Conservation (phyloP, 2,113 vertebrate genomes). For the Laterallus jamaicensis region DNA sequence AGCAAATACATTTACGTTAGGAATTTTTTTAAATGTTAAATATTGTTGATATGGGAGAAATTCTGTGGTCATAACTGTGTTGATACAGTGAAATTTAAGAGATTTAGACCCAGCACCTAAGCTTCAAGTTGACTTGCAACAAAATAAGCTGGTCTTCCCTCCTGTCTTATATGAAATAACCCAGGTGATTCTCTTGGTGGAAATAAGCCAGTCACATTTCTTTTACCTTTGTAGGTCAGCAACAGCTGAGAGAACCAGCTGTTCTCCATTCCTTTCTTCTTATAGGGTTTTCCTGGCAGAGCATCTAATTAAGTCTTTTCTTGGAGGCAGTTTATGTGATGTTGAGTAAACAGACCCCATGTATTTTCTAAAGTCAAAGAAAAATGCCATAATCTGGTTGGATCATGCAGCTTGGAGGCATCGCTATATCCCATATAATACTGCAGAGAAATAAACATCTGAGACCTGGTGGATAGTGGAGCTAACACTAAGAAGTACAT, state of each 20-base stretch:
- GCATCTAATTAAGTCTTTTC: background rate
- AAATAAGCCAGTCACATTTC: background rate
- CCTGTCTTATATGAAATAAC: background rate
- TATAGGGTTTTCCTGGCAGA: background rate
- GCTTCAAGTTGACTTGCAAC: background rate
- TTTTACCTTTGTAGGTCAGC: background rate
- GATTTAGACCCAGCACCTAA: background rate
- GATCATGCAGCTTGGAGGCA: background rate
- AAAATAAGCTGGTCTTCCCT: background rate
- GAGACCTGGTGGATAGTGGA: background rate
- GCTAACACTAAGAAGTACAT: background rate
- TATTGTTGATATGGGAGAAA: background rate
- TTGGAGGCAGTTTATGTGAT: background rate
- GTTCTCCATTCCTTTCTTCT: background rate
- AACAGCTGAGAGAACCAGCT: constrained; percentile 9
- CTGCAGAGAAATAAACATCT: background rate
- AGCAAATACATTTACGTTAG: background rate
- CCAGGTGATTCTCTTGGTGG: background rate
- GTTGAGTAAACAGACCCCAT: background rate
- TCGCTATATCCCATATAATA: background rate
- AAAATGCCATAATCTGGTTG: background rate
- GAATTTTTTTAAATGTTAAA: background rate
- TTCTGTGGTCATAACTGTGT: background rate
- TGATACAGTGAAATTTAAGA: background rate
- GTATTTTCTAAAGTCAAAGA: background rate